These are phyloP conservation scores for Lophotis ruficrista DNA, from an alignment of 2,113 vertebrate species.

Conservation along the genomic window DNA sequence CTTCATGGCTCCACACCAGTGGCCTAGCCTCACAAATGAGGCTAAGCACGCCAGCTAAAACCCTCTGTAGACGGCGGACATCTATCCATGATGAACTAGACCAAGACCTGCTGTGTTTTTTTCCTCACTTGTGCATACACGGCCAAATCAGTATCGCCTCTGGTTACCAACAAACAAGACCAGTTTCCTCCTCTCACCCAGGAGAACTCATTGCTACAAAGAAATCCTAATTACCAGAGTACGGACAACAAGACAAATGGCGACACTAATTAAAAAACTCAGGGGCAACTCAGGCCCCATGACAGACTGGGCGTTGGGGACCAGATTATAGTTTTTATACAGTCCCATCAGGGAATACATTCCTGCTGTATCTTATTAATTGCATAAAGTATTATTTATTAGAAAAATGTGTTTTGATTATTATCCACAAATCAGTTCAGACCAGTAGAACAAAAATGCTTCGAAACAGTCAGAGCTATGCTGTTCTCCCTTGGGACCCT, in stretches of 20 bases:
- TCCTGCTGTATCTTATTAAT: background rate
- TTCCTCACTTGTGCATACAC: background rate
- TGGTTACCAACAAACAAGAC: background rate
- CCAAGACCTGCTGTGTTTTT: background rate
- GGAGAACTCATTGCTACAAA: background rate
- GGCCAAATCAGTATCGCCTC: background rate
- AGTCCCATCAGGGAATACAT: background rate
- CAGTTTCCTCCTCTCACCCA: background rate
- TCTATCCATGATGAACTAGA: background rate
- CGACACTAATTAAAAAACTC: background rate
- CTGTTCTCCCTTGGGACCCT: background rate
- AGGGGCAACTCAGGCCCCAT: background rate
- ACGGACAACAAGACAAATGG: background rate
- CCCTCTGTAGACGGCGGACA: background rate
- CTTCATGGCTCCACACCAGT: background rate
- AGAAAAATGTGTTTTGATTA: background rate
- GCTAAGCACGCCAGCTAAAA: background rate
- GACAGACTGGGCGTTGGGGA: background rate
- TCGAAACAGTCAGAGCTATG: background rate
- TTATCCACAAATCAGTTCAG: background rate
- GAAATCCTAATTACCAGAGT: background rate
- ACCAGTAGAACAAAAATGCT: background rate
- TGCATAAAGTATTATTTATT: background rate
- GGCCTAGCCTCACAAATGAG: background rate
- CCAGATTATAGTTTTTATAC: background rate